Percentiles rank a stretch among this genome's conserved stretches.
Evolutionary conservation across 1,140 invertebrate genomes (phyloP).

Genomic region (Sitophilus oryzae): DNA sequence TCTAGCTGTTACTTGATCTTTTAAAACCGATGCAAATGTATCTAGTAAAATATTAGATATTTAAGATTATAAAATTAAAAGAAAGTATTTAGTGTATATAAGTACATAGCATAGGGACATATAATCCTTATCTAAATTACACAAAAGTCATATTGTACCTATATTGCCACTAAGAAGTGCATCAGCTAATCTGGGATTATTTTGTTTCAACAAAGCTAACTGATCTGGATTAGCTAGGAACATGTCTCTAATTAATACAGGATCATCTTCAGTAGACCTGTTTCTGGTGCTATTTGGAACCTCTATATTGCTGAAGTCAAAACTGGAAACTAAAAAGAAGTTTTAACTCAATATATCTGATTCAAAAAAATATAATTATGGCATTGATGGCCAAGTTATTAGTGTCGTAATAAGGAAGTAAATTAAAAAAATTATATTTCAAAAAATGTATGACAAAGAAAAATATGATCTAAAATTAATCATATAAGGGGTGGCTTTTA

Average conservation of each 20-base stretch:
- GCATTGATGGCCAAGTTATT: too few relatives aligned
- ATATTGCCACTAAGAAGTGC: conserved; percentile 78
- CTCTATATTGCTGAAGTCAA: conserved; percentile 83
- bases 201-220: conserved; percentile 83
- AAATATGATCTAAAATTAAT: neutral
- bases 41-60: conserved; percentile 49
- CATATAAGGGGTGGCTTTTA: neutral
- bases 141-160: conserved; percentile 49
- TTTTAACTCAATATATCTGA: neutral
- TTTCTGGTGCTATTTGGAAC: conserved; percentile 52
- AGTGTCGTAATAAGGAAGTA: too few relatives aligned
- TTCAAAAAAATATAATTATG: neutral
- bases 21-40: conserved; percentile 74
- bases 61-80: conserved; percentile 1
- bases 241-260: conserved; percentile 81
- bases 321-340: conserved; percentile 47
- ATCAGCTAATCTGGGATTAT: conserved; percentile 88
- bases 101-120: too few relatives aligned
- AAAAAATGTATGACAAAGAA: neutral
- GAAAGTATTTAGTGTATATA: neutral
- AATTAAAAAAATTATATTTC: neutral
- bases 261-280: conserved; percentile 64
- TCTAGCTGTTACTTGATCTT: conserved; percentile 71
- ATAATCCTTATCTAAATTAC: too few relatives aligned
- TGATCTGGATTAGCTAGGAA: conserved; percentile 90